phyloP scores from a whole-genome alignment of 2,797 vertebrate genomes.

The Onychomys arenicola region DNA sequence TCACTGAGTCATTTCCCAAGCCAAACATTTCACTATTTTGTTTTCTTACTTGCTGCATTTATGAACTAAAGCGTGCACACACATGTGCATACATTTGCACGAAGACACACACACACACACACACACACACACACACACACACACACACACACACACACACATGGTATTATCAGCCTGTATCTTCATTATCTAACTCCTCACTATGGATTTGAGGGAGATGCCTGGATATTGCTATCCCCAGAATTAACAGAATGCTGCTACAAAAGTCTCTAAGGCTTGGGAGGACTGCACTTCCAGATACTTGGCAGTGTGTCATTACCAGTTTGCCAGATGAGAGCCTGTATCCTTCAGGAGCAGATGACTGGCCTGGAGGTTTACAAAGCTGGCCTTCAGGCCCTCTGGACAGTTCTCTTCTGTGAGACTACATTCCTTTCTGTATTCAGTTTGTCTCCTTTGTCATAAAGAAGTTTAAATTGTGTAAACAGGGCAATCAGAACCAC shows the following conservation, averaged over 20 bases:
- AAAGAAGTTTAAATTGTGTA: not conserved
- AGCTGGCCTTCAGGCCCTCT: not conserved
- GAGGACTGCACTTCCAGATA: too few species aligned
- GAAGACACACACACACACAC: not conserved
- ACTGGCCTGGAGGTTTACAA: not conserved
- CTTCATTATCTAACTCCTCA: not conserved
- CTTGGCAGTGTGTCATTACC: not conserved
- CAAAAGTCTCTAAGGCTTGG: not conserved
- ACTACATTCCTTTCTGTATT: not conserved
- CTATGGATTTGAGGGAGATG: too few species aligned
- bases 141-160: not conserved
- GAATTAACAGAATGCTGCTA: not conserved
- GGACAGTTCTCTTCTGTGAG: not conserved
- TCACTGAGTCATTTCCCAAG: not conserved
- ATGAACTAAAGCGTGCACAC: not conserved
- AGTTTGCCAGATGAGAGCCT: too few species aligned
- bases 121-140: not conserved
- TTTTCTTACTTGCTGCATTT: not conserved
- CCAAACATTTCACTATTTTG: not conserved
- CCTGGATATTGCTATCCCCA: not conserved
- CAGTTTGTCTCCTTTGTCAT: not conserved
- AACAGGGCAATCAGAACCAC: not conserved
- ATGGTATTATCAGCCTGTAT: accelerated
- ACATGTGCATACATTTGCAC: not conserved
- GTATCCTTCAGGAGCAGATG: not conserved